phyloP scores from a whole-genome alignment of 2,888 invertebrate species.

The Acanthosoma haemorrhoidale region DNA sequence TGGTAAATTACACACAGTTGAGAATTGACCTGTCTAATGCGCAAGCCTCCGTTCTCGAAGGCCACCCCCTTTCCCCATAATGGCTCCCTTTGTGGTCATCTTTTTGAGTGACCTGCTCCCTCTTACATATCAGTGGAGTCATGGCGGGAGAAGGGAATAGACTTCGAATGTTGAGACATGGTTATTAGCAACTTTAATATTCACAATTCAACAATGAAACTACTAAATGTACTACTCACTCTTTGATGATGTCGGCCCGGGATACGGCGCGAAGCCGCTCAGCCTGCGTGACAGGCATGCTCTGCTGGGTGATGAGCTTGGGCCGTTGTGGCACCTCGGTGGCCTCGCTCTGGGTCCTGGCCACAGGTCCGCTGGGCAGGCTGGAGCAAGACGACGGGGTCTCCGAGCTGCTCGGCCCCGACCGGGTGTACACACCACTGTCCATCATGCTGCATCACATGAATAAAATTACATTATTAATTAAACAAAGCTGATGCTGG shows the following conservation, averaged over 20 bases:
- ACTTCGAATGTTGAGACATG: not conserved
- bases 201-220: too few species aligned
- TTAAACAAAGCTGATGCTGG: too few species aligned
- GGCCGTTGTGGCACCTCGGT: constrained; percentile 43
- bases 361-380: constrained; percentile 49
- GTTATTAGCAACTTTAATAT: not conserved
- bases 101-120: too few species aligned
- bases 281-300: constrained; percentile 43
- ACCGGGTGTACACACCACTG: constrained; percentile 47
- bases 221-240: constrained; percentile 44
- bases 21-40: too few species aligned
- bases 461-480: too few species aligned
- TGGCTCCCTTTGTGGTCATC: too few species aligned
- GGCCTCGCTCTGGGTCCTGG: constrained; percentile 34
- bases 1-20: too few species aligned
- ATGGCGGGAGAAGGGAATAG: too few species aligned
- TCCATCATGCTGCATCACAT: constrained; percentile 45
- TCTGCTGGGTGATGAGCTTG: constrained; percentile 44
- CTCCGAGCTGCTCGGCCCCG: constrained; percentile 42
- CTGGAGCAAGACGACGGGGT: constrained; percentile 43
- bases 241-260: constrained; percentile 47
- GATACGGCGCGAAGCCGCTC: constrained; percentile 32
- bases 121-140: too few species aligned
- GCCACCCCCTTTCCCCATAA: too few species aligned
- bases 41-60: too few species aligned